Evolutionary conservation across 2,113 vertebrate species (phyloP).

Genomic region (Morone saxatilis): DNA sequence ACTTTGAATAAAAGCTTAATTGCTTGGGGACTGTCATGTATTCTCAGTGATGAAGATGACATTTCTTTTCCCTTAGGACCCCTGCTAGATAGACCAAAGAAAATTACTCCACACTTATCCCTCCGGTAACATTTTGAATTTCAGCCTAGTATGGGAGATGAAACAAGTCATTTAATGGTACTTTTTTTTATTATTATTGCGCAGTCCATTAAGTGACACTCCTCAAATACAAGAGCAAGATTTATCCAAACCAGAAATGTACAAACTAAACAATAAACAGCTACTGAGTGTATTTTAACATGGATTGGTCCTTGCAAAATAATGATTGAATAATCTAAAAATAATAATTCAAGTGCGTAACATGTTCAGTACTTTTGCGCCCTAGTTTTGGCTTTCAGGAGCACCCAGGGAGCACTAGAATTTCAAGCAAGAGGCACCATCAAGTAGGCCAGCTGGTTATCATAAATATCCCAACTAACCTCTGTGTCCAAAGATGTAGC

Average conservation of each 20-base stretch:
- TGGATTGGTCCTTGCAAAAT: constrained; percentile 31
- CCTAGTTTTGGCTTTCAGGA: constrained; percentile 28
- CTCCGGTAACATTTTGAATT: not conserved
- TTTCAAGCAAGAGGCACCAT: constrained; percentile 22
- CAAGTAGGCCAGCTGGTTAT: constrained; percentile 28
- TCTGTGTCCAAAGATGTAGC: constrained; percentile 9
- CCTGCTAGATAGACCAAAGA: not conserved
- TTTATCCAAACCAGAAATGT: constrained; percentile 8
- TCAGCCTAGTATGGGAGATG: not conserved
- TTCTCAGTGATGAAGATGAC: constrained; percentile 13
- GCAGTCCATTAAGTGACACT: constrained; percentile 10
- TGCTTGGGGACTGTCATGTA: not conserved
- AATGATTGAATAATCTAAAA: not conserved
- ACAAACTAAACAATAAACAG: constrained; percentile 5
- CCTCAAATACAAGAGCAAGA: not conserved
- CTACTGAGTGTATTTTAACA: constrained; percentile 1
- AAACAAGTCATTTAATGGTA: not conserved
- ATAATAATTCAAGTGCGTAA: constrained; percentile 12
- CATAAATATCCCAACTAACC: constrained; percentile 42
- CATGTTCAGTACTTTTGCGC: not conserved
- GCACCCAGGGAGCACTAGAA: not conserved
- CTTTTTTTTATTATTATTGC: constrained; percentile 38
- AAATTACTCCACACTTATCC: not conserved
- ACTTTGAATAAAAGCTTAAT: constrained; percentile 59
- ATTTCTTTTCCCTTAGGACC: not conserved